A percentile compares a stretch with the other conserved stretches of the same genome.
Evolutionary conservation across 1,140 invertebrate species (phyloP).

Genomic region (Diprion similis): DNA sequence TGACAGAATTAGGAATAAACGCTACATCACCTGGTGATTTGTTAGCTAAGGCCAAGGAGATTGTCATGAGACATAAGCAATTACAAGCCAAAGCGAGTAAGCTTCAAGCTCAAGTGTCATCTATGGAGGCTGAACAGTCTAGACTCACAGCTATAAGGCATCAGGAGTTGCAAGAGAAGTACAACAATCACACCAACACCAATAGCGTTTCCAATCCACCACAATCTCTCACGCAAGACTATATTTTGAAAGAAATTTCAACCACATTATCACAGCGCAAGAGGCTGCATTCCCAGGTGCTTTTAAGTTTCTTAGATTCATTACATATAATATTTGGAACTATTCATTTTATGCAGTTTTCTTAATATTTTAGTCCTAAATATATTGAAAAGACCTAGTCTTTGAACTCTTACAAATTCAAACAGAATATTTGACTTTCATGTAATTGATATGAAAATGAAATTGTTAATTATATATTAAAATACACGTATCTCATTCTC

Average conservation of each 20-base stretch:
- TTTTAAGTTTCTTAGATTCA: conserved; percentile 1
- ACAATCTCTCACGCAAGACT: conserved; percentile 76
- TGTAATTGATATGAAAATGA: too few species aligned
- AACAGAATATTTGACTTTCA: too few species aligned
- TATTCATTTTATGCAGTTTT: conserved; percentile 1
- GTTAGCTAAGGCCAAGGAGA: conserved; percentile 89
- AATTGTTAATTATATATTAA: not conserved
- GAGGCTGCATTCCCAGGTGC: conserved; percentile 75
- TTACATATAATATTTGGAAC: conserved; percentile 12
- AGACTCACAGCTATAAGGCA: conserved; percentile 72
- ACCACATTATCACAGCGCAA: conserved; percentile 82
- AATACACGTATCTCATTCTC: not conserved
- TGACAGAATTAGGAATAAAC: conserved; percentile 90
- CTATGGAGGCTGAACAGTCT: conserved; percentile 75
- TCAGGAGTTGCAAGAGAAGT: conserved; percentile 74
- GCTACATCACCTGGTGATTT: conserved; percentile 84
- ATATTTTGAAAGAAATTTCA: conserved; percentile 84
- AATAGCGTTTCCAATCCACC: conserved; percentile 64
- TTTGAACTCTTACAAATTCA: not conserved
- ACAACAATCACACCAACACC: conserved; percentile 62
- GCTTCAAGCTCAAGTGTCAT: conserved; percentile 79
- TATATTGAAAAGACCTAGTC: conserved; percentile 12
- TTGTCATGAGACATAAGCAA: conserved; percentile 89
- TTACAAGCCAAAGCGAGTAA: conserved; percentile 85
- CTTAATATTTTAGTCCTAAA: conserved; percentile 16